phyloP scores from a whole-genome alignment of 2,797 vertebrate genomes.

The Iguana delicatissima region DNA sequence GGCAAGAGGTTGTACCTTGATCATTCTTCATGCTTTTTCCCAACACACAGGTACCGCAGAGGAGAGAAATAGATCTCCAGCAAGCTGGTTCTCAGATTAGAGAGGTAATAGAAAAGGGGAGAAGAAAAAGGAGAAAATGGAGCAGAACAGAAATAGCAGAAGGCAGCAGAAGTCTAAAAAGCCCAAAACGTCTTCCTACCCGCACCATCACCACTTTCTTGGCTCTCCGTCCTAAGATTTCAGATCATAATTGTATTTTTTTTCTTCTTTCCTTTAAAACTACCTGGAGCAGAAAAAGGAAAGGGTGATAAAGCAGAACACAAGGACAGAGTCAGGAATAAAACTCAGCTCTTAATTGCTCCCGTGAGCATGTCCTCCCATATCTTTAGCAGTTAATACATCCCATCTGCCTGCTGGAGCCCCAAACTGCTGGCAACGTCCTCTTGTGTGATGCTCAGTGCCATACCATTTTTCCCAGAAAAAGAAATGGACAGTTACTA shows the following conservation, averaged over 20 bases:
- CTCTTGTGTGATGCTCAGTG: not conserved
- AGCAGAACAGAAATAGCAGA: not conserved
- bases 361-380: not conserved
- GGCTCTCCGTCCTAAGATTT: not conserved
- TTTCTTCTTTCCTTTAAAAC: not conserved
- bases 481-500: not conserved
- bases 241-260: not conserved
- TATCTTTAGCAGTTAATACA: not conserved
- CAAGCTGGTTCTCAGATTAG: not conserved
- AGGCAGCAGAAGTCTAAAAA: not conserved
- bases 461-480: not conserved
- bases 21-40: slow-evolving; percentile 56
- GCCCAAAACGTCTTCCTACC: not conserved
- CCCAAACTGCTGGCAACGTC: not conserved
- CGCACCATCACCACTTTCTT: not conserved
- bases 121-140: not conserved
- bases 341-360: not conserved
- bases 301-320: not conserved
- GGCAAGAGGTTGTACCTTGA: slow-evolving; percentile 48
- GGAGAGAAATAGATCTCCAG: not conserved
- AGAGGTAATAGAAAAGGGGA: not conserved
- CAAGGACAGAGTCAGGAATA: not conserved
- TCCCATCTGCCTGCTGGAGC: not conserved
- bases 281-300: not conserved
- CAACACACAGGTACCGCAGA: slow-evolving; percentile 31